phyloP scores from a whole-genome alignment of 2,113 vertebrate genomes.

The Leuciscus idus region DNA sequence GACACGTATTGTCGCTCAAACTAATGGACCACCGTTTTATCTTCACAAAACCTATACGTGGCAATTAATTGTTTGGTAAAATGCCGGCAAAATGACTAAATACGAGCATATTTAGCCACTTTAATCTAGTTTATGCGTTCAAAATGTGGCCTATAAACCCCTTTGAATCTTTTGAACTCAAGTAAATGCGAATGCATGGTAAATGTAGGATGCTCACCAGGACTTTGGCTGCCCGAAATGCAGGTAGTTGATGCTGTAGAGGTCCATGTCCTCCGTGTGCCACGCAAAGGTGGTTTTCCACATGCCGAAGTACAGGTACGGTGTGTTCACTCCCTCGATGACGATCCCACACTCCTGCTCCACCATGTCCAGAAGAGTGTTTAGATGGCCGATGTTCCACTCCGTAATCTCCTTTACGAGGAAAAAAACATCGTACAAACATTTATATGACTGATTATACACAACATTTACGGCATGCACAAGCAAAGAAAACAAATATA shows the following conservation, averaged over 20 bases:
- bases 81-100: neutral
- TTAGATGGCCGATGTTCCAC: conserved; percentile 94
- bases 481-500: neutral
- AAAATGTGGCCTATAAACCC: neutral
- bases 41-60: neutral
- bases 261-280: conserved; percentile 99
- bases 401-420: conserved; percentile 82
- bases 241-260: conserved; percentile 99
- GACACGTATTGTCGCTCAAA: neutral
- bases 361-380: conserved; percentile 97
- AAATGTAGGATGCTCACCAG: conserved; percentile 80
- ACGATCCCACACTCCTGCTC: conserved; percentile 97
- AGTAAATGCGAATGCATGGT: neutral
- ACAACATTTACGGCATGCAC: neutral
- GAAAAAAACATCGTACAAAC: neutral
- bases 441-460: neutral
- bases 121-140: neutral
- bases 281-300: conserved; percentile 99
- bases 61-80: neutral
- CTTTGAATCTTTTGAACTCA: neutral
- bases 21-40: neutral
- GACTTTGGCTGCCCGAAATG: conserved; percentile 98
- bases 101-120: neutral
- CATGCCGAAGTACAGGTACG: conserved; percentile 99
- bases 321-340: conserved; percentile 97